Evolutionary conservation across 2,113 vertebrate species (phyloP), one percentile per base, ranked within the genome.

Genomic region (Caranx melampygus): DNA sequence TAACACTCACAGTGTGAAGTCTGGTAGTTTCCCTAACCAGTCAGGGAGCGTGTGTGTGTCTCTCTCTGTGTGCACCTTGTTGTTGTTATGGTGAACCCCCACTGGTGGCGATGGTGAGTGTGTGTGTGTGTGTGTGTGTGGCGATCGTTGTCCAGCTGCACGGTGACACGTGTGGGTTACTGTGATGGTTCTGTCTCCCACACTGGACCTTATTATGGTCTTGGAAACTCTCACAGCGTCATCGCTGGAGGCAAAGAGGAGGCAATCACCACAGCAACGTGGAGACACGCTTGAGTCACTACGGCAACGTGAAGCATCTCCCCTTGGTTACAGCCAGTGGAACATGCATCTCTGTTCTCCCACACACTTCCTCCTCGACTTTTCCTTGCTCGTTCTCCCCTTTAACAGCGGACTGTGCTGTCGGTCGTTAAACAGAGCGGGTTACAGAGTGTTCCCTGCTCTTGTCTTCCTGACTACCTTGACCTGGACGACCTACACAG

Each of bases 281-380:
- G 58, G 86, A 88, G 54, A 65, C 85, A 81, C 26, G 54, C 85
- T 91, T 76, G 82, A 79, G 67, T 93, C 85, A 55, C 90, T 83
- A 90, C 65, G 51, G 90, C 85, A 92, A 92, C 88, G 11, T 55
- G 71, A 80, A 92, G 90, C 92, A 78, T 91, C 83, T 88, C 73
- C 79, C 58, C 44, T 75, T 82, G 87, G 91, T 88, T 83, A 85
- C 82, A 78, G 82, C 70, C 83, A 60, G 74, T 2, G 11, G 73
- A 87, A 75, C 78, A 1, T 66, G 82, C 81, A 20, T 78, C 84
- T 82, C 82, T 69, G 49, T 37, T 84, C 84, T 85, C 86, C 87
- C 85, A 83, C 87, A 85, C 86, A 77, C 72, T 79, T 87, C 73
- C 81, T 88, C 42, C 70, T 72, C 45, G 15, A 35, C 60, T 31